Conservation (phyloP, 30 jellyfish, hydroid and myxozoan genomes). For the Clytia hemisphaerica region DNA sequence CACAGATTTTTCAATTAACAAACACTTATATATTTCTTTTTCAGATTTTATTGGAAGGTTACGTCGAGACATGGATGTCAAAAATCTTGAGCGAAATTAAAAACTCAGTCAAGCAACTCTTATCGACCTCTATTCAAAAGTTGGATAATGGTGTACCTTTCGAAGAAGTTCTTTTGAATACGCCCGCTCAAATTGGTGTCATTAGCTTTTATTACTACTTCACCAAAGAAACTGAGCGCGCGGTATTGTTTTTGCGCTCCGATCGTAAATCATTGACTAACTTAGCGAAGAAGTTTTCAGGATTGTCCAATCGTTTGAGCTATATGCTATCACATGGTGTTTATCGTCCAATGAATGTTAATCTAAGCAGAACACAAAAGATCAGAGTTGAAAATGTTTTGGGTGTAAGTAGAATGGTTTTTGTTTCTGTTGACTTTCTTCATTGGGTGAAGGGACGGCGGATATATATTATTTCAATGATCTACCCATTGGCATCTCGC, state of each 20-base stretch:
- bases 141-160: conserved; percentile 45
- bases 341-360: conserved; percentile 48
- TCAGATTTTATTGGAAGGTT: conserved; percentile 36
- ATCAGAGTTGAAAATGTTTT: conserved; percentile 47
- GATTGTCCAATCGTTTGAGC: conserved; percentile 47
- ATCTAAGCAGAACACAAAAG: conserved; percentile 33
- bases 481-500: too few relatives aligned
- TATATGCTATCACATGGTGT: conserved; percentile 56
- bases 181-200: conserved; percentile 57
- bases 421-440: too few relatives aligned
- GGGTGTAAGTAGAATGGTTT: conserved; percentile 35
- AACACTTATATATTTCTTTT: background rate
- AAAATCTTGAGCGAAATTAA: conserved; percentile 28
- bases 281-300: conserved; percentile 44
- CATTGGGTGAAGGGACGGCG: too few relatives aligned
- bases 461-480: too few relatives aligned
- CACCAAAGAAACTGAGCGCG: conserved; percentile 65
- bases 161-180: conserved; percentile 31
- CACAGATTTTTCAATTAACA: too few relatives aligned
- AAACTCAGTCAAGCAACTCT: conserved; percentile 22
- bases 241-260: conserved; percentile 46
- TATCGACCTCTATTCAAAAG: conserved; percentile 33
- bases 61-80: conserved; percentile 57
- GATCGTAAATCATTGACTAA: conserved; percentile 69
- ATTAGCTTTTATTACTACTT: conserved; percentile 40